A percentile compares a stretch with the other conserved stretches of the same genome.
These are phyloP conservation scores for Ictidomys tridecemlineatus DNA, from an alignment of 2,113 vertebrate genomes.

Conservation along the genomic window DNA sequence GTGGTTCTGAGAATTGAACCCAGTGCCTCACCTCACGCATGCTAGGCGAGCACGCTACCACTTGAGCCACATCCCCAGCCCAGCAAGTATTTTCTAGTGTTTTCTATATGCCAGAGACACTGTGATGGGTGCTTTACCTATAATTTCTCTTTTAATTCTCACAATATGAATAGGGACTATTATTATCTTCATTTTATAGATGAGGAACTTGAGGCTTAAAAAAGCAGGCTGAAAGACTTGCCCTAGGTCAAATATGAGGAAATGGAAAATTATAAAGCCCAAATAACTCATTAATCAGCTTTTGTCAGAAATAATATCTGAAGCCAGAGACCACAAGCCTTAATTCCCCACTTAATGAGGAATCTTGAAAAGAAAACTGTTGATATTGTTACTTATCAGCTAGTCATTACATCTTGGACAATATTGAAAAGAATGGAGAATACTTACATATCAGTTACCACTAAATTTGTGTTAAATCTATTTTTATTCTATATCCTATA, in stretches of 20 bases:
- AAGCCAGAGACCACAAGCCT: constrained; percentile 34
- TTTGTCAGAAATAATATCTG: constrained; percentile 46
- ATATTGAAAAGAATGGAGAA: not conserved
- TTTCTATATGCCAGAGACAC: not conserved
- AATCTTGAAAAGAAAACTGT: not conserved
- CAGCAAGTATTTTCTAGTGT: not conserved
- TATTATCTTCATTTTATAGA: constrained; percentile 29
- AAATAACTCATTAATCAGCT: not conserved
- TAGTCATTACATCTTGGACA: not conserved
- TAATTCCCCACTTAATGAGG: not conserved
- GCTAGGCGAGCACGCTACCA: no score
- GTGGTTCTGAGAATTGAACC: no score
- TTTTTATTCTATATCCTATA: not conserved
- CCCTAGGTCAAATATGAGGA: constrained; percentile 32
- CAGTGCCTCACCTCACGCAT: no score
- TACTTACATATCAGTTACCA: not conserved
- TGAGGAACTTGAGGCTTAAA: constrained; percentile 6
- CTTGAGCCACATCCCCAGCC: no score
- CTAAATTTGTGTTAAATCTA: not conserved
- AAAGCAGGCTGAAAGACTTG: not conserved
- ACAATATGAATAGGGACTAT: not conserved
- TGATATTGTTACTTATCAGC: not conserved
- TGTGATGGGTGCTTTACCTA: not conserved
- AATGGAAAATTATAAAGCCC: constrained; percentile 40
- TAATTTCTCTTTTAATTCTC: constrained; percentile 28